Evolutionary conservation across 2,888 invertebrate genomes (phyloP), one percentile per base, ranked within the genome.

Genomic region (Blastobasis adustella): DNA sequence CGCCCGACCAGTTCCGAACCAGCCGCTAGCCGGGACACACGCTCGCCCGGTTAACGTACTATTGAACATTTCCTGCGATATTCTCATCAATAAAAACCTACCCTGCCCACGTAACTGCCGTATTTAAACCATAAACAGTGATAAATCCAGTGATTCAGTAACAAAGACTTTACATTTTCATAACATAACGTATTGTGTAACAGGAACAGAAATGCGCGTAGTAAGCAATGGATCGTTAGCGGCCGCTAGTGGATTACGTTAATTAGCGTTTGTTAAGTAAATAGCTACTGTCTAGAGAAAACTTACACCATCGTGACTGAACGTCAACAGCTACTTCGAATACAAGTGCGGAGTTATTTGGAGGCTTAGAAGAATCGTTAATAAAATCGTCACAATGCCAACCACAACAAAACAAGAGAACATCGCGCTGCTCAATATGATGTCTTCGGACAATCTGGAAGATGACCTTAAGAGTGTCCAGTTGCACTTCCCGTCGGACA

Each of bases 401-500:
- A 67, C 69, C 47, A 76, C 79, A 54, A 75, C 82, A 49, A 79
- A 83, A 57, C 84, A 83, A 51, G 87, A 88, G 63, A 87, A 87
- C 59, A 86, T 87, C 57, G 86, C 87, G 49, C 73, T 88, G 10
- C 94, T 96, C 66, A 94, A 95, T 58, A 88, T 88, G 87, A 84
- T 88, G 86, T 88, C 87, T 60, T 84, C 86, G 63, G 96, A 96
- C 86, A 95, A 95, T 79, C 93, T 96, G 92, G 96, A 97, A 80
- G 97, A 97, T 81, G 97, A 97, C 83, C 89, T 97, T 80, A 95
- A 95, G 82, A 96, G 95, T 73, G 95, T 97, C 73, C 96, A 96
- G 83, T 90, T 96, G 67, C 95, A 96, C 86, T 95, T 94, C 77
- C 96, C 96, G 55, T 91, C 94, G 63, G 92, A 94, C 52, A 91